These are phyloP conservation scores for Aptenodytes forsteri DNA, from an alignment of 2,113 vertebrate genomes.

Conservation along the genomic window DNA sequence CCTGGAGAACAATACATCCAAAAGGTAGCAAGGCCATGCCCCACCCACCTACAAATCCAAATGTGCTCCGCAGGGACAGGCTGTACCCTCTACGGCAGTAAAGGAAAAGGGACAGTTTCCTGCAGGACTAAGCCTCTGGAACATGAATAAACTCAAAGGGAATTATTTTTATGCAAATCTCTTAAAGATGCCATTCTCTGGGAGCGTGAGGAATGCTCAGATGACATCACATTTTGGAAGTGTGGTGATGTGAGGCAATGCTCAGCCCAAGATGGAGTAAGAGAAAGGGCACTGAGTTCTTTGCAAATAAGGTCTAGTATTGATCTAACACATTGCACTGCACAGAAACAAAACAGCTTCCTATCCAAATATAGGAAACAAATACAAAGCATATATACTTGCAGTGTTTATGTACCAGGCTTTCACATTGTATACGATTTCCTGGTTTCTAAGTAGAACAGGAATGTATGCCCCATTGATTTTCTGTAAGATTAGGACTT, in stretches of 20 bases:
- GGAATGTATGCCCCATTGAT: background rate
- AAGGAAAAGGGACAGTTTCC: conserved; percentile 1
- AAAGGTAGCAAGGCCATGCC: background rate
- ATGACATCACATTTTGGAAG: background rate
- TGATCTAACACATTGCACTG: background rate
- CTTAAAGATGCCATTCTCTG: background rate
- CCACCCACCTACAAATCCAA: background rate
- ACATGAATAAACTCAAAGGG: background rate
- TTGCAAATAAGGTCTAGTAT: background rate
- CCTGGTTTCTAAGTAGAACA: background rate
- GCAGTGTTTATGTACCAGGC: background rate
- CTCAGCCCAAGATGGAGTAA: background rate
- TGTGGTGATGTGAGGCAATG: background rate
- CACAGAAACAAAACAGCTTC: background rate
- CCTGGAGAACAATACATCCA: background rate
- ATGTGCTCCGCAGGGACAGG: background rate
- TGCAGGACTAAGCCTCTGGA: background rate
- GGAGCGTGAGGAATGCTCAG: background rate
- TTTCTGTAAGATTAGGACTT: background rate
- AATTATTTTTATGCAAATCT: background rate
- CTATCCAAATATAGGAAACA: background rate
- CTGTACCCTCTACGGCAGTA: background rate
- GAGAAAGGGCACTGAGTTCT: background rate
- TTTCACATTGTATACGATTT: background rate
- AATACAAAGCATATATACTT: background rate